phyloP scores from a whole-genome alignment of 2,113 vertebrate species.

The Zeus faber region DNA sequence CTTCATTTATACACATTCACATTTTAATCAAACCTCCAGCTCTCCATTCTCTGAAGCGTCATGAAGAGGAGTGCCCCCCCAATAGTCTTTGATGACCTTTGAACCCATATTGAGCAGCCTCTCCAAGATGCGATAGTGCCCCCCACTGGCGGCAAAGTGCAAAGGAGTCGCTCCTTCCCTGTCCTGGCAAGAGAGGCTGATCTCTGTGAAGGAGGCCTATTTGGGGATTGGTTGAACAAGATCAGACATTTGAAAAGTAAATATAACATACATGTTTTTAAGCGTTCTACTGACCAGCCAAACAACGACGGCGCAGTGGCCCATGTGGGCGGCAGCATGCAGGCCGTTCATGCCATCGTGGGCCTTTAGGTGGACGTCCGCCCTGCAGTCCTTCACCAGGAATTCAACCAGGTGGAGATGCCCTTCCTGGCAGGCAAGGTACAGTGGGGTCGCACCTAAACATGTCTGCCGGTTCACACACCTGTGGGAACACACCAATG shows the following conservation, averaged over 20 bases:
- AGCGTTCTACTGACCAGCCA: slow-evolving; percentile 77
- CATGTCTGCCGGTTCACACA: slow-evolving; percentile 74
- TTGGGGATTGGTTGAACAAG: not conserved
- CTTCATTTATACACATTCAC: too few species aligned
- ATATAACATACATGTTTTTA: not conserved
- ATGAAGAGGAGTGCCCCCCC: slow-evolving; percentile 85
- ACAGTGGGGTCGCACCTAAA: slow-evolving; percentile 78
- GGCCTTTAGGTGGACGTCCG: slow-evolving; percentile 76
- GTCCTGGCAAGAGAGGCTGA: slow-evolving; percentile 71
- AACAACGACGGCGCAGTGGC: slow-evolving; percentile 75
- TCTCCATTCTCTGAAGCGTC: slow-evolving; percentile 85
- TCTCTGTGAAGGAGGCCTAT: slow-evolving; percentile 75
- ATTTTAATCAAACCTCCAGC: slow-evolving; percentile 72
- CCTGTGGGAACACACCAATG: slow-evolving; percentile 50
- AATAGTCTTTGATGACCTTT: slow-evolving; percentile 74
- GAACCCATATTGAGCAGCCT: slow-evolving; percentile 76
- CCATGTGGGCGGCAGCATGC: slow-evolving; percentile 81
- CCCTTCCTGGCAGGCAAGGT: slow-evolving; percentile 86
- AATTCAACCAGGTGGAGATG: slow-evolving; percentile 78
- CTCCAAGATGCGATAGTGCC: slow-evolving; percentile 78
- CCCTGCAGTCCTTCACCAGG: slow-evolving; percentile 76
- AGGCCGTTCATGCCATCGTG: slow-evolving; percentile 82
- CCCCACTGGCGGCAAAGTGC: slow-evolving; percentile 85
- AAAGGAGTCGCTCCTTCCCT: slow-evolving; percentile 80
- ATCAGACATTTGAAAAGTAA: not conserved